Evolutionary conservation across 2,888 invertebrate species (phyloP), one percentile per base, ranked within the genome.

Genomic region (Drosophila diplacantha): DNA sequence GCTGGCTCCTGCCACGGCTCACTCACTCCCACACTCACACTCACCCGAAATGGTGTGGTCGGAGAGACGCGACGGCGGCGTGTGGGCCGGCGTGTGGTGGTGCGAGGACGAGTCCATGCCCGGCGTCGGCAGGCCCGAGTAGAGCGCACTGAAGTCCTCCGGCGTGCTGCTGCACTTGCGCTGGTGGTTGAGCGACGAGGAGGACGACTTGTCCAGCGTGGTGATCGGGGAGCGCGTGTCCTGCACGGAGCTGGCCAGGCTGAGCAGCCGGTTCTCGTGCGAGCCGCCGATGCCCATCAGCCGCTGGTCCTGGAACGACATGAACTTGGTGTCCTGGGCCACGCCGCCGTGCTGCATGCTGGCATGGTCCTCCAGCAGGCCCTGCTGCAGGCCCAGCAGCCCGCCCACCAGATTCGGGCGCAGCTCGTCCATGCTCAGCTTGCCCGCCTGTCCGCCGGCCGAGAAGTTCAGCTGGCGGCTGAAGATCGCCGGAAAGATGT

Each of bases 401-500:
- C 95, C 95, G 2, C 93, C 93, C 34, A 93, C 93, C 41, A 95
- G 89, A 88, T 95, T 95, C 51, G 95, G 95, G 87, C 95, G 90
- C 75, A 95, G 89, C 86, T 95, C 95, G 87, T 95, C 95, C 95
- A 95, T 95, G 57, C 74, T 86, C 87, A 95, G 92, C 87, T 94
- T 94, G 76, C 92, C 92, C 56, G 64, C 72, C 85, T 93, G 93
- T 29, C 93, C 92, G 85, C 93, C 92, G 62, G 92, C 92, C 50
- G 92, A 92, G 89, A 95, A 95, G 89, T 95, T 95, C 79, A 96
- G 91, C 89, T 96, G 95, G 71, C 95, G 91, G 90, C 95, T 95
- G 89, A 96, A 96, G 87, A 95, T 95, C 67, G 95, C 95, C 83
- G 95, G 95, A 89, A 96, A 95, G 85, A 96, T 96, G 90, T 95